These are phyloP conservation scores for Carassius carassius DNA, from an alignment of 2,113 vertebrate species.

Conservation along the genomic window DNA sequence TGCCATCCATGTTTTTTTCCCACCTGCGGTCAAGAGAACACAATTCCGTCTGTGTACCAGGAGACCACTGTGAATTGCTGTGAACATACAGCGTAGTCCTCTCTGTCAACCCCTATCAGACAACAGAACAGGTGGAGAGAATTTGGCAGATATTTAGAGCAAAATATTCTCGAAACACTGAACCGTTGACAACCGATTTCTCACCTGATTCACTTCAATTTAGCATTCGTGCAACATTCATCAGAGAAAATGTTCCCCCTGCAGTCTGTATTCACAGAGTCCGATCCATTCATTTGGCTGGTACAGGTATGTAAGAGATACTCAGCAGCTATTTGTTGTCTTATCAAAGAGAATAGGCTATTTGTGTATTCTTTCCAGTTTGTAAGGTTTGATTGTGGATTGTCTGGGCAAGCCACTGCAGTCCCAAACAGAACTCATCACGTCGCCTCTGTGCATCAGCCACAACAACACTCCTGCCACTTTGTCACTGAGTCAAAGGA, in stretches of 20 bases:
- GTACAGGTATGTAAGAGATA: neutral
- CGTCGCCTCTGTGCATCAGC: neutral
- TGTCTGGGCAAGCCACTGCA: slow-evolving; percentile 1
- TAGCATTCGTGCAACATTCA: neutral
- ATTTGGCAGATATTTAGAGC: neutral
- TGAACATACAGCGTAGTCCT: neutral
- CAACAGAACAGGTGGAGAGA: neutral
- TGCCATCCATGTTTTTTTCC: neutral
- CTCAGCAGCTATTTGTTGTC: neutral
- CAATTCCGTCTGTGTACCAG: neutral
- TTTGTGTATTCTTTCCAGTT: slow-evolving; percentile 1
- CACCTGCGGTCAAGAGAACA: slow-evolving; percentile 15
- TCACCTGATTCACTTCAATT: slow-evolving; percentile 14
- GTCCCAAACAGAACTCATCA: neutral
- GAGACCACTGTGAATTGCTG: neutral
- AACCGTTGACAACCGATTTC: neutral
- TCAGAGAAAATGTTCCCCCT: neutral
- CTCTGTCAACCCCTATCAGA: neutral
- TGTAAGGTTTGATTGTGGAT: neutral
- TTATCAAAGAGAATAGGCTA: slow-evolving; percentile 21
- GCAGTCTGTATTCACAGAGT: slow-evolving; percentile 1
- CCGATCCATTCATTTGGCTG: slow-evolving; percentile 26
- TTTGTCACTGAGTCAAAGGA: neutral
- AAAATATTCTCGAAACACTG: neutral
- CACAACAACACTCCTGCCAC: neutral